Evolutionary conservation across 2,888 invertebrate genomes (phyloP).

Genomic region (Chaetogeoica ovagalla): DNA sequence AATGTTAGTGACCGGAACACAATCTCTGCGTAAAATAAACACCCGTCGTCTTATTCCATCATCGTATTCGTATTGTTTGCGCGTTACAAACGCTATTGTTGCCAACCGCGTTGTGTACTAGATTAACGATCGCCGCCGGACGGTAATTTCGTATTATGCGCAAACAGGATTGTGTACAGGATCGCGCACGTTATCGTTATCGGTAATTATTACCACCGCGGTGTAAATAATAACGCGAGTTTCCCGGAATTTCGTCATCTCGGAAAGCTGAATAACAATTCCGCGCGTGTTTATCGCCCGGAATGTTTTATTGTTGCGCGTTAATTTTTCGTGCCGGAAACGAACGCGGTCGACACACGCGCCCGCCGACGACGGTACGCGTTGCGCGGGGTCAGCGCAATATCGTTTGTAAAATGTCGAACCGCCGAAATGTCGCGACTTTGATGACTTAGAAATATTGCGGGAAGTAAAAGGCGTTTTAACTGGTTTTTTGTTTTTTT

Average conservation of each 20-base stretch:
- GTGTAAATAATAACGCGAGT: conserved; percentile 34
- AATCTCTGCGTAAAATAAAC: conserved; percentile 22
- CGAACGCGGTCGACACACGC: too few species aligned
- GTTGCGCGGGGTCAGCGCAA: not conserved
- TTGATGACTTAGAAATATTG: conserved; percentile 12
- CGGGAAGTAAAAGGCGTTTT: conserved; percentile 36
- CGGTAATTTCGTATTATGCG: conserved; percentile 29
- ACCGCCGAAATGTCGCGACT: not conserved
- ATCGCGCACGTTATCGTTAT: conserved; percentile 9
- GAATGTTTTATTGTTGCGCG: conserved; percentile 10
- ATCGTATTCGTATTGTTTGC: conserved; percentile 29
- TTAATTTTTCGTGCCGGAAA: too few species aligned
- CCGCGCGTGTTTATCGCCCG: not conserved
- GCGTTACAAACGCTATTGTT: conserved; percentile 21
- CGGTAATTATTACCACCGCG: not conserved
- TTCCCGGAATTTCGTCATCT: conserved; percentile 13
- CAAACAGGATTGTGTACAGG: conserved; percentile 35
- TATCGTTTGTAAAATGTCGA: not conserved
- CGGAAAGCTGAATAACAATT: not conserved
- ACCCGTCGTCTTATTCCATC: conserved; percentile 18
- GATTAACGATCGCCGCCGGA: conserved; percentile 33
- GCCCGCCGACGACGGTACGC: too few species aligned
- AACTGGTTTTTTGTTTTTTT: too few species aligned
- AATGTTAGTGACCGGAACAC: conserved; percentile 39
- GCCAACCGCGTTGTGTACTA: not conserved